A percentile compares a stretch with the other conserved stretches of the same genome.
phyloP scores from a whole-genome alignment of 2,113 vertebrate species.

The Addax nasomaculatus region DNA sequence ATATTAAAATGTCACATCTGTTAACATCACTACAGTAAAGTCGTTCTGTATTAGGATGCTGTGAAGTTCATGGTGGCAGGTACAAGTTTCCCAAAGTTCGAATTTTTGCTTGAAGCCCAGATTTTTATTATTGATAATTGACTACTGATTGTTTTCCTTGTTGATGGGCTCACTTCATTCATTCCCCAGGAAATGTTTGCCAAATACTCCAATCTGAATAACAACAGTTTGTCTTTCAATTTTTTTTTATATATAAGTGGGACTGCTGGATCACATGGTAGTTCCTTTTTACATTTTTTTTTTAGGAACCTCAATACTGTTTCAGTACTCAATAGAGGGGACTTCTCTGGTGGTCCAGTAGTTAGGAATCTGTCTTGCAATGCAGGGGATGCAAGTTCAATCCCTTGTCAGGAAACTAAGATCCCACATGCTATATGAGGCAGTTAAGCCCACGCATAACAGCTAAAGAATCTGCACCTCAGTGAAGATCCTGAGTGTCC shows the following conservation, averaged over 20 bases:
- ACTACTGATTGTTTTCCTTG: neutral
- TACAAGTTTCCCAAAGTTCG: neutral
- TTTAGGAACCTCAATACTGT: neutral
- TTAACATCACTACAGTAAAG: neutral
- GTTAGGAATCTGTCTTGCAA: neutral
- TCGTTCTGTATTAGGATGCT: neutral
- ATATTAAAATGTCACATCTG: neutral
- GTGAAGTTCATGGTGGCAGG: neutral
- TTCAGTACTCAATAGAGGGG: neutral
- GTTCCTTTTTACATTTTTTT: neutral
- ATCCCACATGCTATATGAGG: neutral
- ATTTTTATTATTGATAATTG: neutral
- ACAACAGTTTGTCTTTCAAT: neutral
- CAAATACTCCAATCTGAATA: neutral
- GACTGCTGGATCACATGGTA: neutral
- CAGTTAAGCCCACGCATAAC: neutral
- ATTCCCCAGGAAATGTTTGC: neutral
- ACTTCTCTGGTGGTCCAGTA: neutral
- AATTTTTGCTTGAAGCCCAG: neutral
- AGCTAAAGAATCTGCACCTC: neutral
- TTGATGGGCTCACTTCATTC: neutral
- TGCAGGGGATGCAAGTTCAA: neutral
- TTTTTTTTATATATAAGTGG: neutral
- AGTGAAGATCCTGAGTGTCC: neutral
- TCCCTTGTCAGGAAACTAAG: neutral